Evolutionary conservation across 2,797 vertebrate species (phyloP).

Genomic region (Helostoma temminkii): DNA sequence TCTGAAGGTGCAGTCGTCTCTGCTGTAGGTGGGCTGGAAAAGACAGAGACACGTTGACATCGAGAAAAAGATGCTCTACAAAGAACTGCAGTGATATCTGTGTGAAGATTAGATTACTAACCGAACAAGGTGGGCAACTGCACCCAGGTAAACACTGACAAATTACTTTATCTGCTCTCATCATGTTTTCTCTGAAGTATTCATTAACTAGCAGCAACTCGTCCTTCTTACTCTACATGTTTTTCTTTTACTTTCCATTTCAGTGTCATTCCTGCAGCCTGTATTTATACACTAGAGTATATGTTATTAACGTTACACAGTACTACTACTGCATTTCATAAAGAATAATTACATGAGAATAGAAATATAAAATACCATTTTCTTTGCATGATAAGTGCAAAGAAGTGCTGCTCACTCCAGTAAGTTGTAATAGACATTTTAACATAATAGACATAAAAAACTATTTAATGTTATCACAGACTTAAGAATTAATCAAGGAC

Average conservation of each 20-base stretch:
- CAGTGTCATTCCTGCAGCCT: background rate
- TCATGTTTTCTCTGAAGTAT: background rate
- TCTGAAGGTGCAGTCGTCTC: conserved; percentile 91
- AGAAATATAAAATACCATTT: no score
- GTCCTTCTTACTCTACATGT: no score
- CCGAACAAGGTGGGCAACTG: background rate
- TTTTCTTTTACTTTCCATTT: background rate
- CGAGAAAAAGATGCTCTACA: background rate
- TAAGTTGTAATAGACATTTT: no score
- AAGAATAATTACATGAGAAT: no score
- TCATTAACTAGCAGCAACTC: background rate
- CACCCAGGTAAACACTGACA: background rate
- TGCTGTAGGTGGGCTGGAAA: conserved; percentile 83
- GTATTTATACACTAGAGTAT: no score
- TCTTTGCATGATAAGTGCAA: no score
- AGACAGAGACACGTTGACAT: background rate
- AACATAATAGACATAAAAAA: no score
- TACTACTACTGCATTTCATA: background rate
- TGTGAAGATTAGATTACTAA: background rate
- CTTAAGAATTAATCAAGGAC: no score
- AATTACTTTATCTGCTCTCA: background rate
- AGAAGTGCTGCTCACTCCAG: no score
- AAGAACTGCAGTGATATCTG: background rate
- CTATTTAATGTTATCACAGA: no score
- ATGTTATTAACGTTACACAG: background rate